A percentile compares a stretch with the other conserved stretches of the same genome.
phyloP scores from a whole-genome alignment of 2,797 vertebrate species.

The Corythornis leucogaster region DNA sequence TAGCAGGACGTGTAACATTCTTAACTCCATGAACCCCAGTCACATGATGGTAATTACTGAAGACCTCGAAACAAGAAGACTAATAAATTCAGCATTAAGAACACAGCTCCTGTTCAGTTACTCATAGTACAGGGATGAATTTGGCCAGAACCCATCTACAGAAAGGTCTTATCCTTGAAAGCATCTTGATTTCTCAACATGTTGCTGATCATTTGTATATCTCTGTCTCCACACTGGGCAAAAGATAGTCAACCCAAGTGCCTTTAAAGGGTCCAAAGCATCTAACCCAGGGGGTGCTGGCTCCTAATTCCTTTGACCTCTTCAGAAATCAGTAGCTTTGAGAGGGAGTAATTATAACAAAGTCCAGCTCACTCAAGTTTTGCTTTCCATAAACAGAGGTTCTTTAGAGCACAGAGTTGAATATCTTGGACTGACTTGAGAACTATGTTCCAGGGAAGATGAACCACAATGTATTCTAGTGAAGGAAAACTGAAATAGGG shows the following conservation, averaged over 20 bases:
- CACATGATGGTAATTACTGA: slow-evolving; percentile 57
- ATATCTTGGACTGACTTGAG: neutral
- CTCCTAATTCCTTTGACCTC: neutral
- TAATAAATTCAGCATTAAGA: slow-evolving; percentile 49
- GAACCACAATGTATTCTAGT: neutral
- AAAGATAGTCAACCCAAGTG: neutral
- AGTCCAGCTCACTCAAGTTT: neutral
- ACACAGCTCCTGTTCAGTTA: slow-evolving; percentile 45
- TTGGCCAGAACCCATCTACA: neutral
- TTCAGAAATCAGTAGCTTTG: neutral
- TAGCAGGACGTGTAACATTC: slow-evolving; percentile 54
- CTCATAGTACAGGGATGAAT: neutral
- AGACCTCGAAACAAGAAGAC: slow-evolving; percentile 50
- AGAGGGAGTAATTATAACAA: neutral
- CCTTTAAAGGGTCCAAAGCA: neutral
- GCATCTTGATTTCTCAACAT: slow-evolving; percentile 37
- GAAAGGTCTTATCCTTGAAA: neutral
- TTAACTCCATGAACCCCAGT: slow-evolving; percentile 53
- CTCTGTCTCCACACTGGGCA: neutral
- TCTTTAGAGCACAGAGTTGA: neutral
- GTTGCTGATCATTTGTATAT: neutral
- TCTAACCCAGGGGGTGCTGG: neutral
- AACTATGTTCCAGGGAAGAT: neutral
- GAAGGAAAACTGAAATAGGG: neutral
- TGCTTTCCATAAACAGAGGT: neutral